Conservation (phyloP, 2,888 invertebrate genomes). For the Petrophora chlorosata region DNA sequence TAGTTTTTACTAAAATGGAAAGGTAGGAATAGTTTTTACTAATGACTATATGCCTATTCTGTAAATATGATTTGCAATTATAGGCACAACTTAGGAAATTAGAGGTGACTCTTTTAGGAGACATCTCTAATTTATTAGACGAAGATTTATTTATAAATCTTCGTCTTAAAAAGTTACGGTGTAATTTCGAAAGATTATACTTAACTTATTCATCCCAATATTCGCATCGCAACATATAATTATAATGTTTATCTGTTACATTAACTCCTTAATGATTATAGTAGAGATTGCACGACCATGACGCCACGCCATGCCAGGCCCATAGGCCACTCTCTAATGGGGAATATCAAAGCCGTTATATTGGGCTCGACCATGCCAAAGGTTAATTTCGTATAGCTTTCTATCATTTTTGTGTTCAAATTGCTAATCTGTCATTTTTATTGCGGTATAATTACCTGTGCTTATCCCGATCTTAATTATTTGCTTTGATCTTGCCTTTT, state of each 20-base stretch:
- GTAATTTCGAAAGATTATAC: too few relatives aligned
- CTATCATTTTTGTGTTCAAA: slow-evolving; percentile 23
- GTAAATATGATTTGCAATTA: too few relatives aligned
- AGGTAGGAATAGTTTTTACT: too few relatives aligned
- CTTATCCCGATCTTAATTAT: slow-evolving; percentile 1
- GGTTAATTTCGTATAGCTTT: slow-evolving; percentile 34
- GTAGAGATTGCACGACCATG: slow-evolving; percentile 58
- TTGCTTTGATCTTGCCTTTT: not conserved
- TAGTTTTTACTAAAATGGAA: too few relatives aligned
- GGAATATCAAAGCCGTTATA: slow-evolving; percentile 31
- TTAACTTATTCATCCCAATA: slow-evolving; percentile 24
- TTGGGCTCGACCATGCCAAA: slow-evolving; percentile 28
- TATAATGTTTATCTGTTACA: slow-evolving; percentile 64
- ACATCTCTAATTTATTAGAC: too few relatives aligned
- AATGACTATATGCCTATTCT: too few relatives aligned
- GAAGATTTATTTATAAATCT: too few relatives aligned
- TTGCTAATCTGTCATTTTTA: slow-evolving; percentile 14
- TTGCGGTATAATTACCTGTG: not conserved
- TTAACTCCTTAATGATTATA: slow-evolving; percentile 57
- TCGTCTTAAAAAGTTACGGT: too few relatives aligned
- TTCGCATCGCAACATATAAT: slow-evolving; percentile 50
- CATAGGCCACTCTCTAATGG: slow-evolving; percentile 52
- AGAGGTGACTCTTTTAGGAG: too few relatives aligned
- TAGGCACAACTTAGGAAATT: too few relatives aligned
- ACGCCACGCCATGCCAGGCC: slow-evolving; percentile 42